These are phyloP conservation scores for Cheilosia pagana DNA, from an alignment of 2,888 invertebrate species.

Conservation along the genomic window DNA sequence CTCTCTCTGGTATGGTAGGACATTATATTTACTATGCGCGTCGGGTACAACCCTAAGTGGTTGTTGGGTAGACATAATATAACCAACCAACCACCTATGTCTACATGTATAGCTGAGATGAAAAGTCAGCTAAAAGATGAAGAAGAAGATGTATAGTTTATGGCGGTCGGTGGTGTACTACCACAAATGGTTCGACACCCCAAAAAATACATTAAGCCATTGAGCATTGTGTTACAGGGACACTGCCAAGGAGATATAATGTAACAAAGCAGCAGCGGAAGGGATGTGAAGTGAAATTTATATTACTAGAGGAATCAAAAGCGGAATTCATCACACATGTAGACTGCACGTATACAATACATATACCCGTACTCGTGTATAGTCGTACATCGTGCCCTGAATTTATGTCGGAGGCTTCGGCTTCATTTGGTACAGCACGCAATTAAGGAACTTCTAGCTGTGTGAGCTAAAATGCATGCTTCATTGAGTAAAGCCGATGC, in stretches of 20 bases:
- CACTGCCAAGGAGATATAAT: conserved; percentile 9
- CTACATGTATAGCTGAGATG: conserved; percentile 17
- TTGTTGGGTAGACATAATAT: background rate
- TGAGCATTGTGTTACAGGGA: conserved; percentile 47
- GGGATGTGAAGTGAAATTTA: conserved; percentile 68
- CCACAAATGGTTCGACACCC: conserved; percentile 68
- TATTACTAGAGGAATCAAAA: conserved; percentile 64
- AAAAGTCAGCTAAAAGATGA: conserved; percentile 43
- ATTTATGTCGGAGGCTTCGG: conserved; percentile 33
- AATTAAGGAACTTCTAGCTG: conserved; percentile 44
- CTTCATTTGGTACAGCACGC: conserved; percentile 27
- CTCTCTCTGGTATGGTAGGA: conserved; percentile 12
- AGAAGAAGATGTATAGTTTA: conserved; percentile 39
- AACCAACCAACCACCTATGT: background rate
- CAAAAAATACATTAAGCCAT: conserved; percentile 64
- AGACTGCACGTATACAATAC: too few relatives aligned
- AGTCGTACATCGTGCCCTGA: conserved; percentile 33
- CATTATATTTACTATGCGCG: conserved; percentile 37
- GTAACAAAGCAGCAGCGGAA: conserved; percentile 35
- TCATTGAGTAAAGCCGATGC: conserved; percentile 19
- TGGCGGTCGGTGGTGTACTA: conserved; percentile 43
- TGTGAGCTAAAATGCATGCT: conserved; percentile 18
- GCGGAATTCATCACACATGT: conserved; percentile 66
- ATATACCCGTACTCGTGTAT: too few relatives aligned
- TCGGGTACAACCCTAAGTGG: conserved; percentile 28